Conservation (phyloP, 2,888 invertebrate genomes). For the Tenthredo scrophulariae region DNA sequence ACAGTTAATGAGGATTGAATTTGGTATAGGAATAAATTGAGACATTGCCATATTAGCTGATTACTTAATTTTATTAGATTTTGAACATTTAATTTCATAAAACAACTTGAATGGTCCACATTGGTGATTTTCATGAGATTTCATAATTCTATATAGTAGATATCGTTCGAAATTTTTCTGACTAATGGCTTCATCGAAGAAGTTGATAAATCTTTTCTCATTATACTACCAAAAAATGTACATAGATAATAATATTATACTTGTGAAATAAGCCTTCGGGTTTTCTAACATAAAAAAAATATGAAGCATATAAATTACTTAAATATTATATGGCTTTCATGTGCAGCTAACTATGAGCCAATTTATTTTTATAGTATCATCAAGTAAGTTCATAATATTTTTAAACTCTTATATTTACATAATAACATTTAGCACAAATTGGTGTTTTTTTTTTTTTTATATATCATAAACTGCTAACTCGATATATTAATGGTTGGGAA, state of each 20-base stretch:
- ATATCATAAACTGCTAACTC: not conserved
- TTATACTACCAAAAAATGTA: constrained; percentile 30
- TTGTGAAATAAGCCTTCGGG: constrained; percentile 19
- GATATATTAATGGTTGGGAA: not conserved
- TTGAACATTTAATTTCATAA: constrained; percentile 13
- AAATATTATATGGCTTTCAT: constrained; percentile 5
- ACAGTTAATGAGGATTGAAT: not conserved
- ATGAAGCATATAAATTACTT: constrained; percentile 23
- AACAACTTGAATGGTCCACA: constrained; percentile 39
- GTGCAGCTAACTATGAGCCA: constrained; percentile 4
- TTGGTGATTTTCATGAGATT: constrained; percentile 3
- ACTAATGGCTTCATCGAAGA: not conserved
- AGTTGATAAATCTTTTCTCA: not conserved
- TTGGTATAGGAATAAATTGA: not conserved
- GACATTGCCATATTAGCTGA: not conserved
- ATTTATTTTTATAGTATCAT: constrained; percentile 8
- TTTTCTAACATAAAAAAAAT: constrained; percentile 40
- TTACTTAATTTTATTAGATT: constrained; percentile 33
- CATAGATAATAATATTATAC: not conserved
- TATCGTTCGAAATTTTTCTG: not conserved
- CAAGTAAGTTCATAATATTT: not conserved
- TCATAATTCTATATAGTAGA: constrained; percentile 1
- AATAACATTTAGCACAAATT: constrained; percentile 39
- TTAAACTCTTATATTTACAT: constrained; percentile 39
- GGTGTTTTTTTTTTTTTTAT: not conserved